These are phyloP conservation scores for Drosophila nigricruria DNA, from an alignment of 2,888 invertebrate genomes.

Conservation along the genomic window DNA sequence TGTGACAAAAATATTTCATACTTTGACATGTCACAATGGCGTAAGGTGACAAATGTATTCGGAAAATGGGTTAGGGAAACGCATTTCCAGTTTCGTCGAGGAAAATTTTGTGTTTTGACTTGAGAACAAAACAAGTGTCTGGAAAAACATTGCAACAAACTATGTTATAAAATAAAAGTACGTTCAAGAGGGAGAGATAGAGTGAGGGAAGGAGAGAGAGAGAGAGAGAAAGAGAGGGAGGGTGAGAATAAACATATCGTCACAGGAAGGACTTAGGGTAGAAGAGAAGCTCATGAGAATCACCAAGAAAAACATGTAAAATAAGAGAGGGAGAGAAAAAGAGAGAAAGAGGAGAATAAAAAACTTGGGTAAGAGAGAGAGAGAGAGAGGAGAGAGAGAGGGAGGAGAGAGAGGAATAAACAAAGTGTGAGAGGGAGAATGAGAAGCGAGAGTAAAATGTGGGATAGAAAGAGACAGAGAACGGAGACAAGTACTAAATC, in stretches of 20 bases:
- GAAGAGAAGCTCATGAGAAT: neutral
- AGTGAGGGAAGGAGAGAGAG: neutral
- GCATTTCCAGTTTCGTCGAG: slow-evolving; percentile 15
- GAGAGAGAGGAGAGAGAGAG: neutral
- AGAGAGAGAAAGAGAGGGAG: neutral
- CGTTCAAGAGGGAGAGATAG: neutral
- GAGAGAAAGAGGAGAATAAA: neutral
- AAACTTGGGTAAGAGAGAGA: neutral
- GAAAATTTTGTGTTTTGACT: neutral
- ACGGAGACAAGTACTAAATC: too few relatives aligned
- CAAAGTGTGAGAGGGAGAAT: neutral
- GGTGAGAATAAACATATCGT: neutral
- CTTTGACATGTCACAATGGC: slow-evolving; percentile 39
- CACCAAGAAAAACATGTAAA: neutral
- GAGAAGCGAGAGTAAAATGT: too few relatives aligned
- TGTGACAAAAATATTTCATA: slow-evolving; percentile 43
- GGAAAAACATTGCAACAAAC: too few relatives aligned
- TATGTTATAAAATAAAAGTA: too few relatives aligned
- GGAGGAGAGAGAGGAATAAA: neutral
- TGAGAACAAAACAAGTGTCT: neutral
- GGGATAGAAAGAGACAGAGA: neutral
- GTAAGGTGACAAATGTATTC: slow-evolving; percentile 43
- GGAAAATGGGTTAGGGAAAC: slow-evolving; percentile 25
- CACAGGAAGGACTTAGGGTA: neutral
- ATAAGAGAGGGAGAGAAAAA: neutral